A percentile compares a stretch with the other conserved stretches of the same genome.
phyloP scores from a whole-genome alignment of 1,140 invertebrate genomes.

The Formica exsecta region DNA sequence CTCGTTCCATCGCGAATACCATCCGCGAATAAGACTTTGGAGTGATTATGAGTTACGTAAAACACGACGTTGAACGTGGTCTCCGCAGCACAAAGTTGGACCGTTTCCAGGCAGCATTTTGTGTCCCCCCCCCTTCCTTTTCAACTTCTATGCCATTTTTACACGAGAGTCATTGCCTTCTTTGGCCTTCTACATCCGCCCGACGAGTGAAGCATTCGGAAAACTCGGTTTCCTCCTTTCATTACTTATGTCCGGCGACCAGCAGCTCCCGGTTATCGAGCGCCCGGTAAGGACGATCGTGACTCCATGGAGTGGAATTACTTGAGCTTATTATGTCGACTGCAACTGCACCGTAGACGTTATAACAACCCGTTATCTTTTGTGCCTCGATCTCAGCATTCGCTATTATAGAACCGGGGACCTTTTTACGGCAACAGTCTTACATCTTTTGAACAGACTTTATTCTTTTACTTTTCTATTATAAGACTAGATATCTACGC shows the following conservation, averaged over 20 bases:
- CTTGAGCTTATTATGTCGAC: conserved; percentile 65
- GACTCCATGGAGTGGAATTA: conserved; percentile 64
- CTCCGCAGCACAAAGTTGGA: conserved; percentile 61
- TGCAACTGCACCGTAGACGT: conserved; percentile 17
- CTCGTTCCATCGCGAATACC: conserved; percentile 13
- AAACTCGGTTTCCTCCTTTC: conserved; percentile 68
- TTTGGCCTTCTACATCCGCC: conserved; percentile 62
- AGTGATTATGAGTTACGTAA: conserved; percentile 65
- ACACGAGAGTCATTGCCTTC: conserved; percentile 59
- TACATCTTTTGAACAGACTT: conserved; percentile 16
- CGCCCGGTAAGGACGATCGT: conserved; percentile 57
- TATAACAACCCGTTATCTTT: conserved; percentile 45
- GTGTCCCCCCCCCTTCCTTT: conserved; percentile 14
- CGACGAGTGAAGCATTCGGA: conserved; percentile 67
- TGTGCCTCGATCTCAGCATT: conserved; percentile 1
- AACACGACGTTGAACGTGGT: conserved; percentile 40
- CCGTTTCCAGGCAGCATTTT: conserved; percentile 57
- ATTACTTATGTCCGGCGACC: conserved; percentile 72
- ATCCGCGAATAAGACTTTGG: background rate
- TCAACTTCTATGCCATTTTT: conserved; percentile 36
- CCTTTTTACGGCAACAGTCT: background rate
- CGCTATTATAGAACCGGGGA: background rate
- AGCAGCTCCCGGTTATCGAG: conserved; percentile 65
- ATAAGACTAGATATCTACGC: background rate
- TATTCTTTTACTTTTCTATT: background rate